Percentiles rank a stretch among this genome's conserved stretches.
phyloP scores from a whole-genome alignment of 2,113 vertebrate species.

The Cryptomyrus ogoouensis region DNA sequence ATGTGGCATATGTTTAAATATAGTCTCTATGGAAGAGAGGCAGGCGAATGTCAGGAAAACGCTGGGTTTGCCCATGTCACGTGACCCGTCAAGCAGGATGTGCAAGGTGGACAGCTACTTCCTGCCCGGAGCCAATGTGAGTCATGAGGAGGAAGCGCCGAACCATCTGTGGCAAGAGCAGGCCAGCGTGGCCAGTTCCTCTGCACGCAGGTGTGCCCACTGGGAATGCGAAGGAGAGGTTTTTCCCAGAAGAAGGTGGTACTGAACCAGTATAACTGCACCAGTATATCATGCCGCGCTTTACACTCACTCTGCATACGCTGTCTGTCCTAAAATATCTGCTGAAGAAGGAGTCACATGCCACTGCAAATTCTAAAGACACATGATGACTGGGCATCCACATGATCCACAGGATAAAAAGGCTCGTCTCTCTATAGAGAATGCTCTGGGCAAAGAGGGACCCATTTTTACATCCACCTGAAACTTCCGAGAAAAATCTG shows the following conservation, averaged over 20 bases:
- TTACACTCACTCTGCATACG: not conserved
- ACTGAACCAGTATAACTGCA: not conserved
- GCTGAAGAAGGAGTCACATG: not conserved
- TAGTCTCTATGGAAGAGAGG: not conserved
- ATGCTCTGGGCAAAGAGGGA: not conserved
- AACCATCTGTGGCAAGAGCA: not conserved
- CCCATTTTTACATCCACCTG: not conserved
- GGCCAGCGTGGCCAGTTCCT: not conserved
- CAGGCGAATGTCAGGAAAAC: not conserved
- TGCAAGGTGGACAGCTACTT: not conserved
- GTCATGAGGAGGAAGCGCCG: not conserved
- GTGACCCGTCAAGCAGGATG: not conserved
- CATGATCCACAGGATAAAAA: too few relatives aligned
- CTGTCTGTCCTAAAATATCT: not conserved
- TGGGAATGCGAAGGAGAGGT: not conserved
- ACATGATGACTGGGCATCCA: not conserved
- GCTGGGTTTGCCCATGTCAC: not conserved
- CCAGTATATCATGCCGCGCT: not conserved
- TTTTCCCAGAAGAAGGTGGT: not conserved
- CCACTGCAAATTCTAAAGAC: not conserved
- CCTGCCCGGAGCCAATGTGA: not conserved
- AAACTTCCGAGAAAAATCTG: not conserved
- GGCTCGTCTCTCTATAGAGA: not conserved
- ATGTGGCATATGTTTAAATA: not conserved
- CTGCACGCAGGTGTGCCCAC: not conserved